phyloP scores from a whole-genome alignment of 2,797 vertebrate genomes.

The Apogon hyalosoma region DNA sequence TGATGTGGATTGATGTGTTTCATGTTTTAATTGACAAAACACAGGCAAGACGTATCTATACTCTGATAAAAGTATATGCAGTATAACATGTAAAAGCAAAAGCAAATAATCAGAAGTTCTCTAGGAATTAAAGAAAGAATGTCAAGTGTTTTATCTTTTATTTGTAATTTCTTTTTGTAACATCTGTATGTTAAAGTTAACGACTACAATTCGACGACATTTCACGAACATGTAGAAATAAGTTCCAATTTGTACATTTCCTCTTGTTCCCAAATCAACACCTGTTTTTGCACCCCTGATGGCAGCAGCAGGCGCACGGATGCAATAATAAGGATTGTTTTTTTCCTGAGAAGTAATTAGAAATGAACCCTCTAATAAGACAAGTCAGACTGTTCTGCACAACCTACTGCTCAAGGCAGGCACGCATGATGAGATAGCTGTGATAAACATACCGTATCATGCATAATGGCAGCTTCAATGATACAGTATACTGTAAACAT shows the following conservation, averaged over 20 bases:
- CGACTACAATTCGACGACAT: neutral
- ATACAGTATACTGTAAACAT: neutral
- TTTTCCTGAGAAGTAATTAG: conserved; percentile 6
- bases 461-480: conserved; percentile 3
- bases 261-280: conserved; percentile 15
- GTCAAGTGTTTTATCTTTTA: neutral
- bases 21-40: too few species aligned
- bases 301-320: neutral
- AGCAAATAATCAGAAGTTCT: too few species aligned
- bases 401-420: conserved; percentile 10
- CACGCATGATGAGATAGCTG: conserved; percentile 13
- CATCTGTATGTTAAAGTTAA: neutral
- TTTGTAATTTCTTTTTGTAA: neutral
- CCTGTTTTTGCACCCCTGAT: conserved; percentile 26
- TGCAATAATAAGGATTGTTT: conserved; percentile 37
- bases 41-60: too few species aligned
- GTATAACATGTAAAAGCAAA: too few species aligned
- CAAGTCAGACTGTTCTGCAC: conserved; percentile 21
- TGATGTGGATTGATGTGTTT: too few species aligned
- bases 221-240: conserved; percentile 1
- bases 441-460: conserved; percentile 26
- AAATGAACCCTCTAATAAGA: conserved; percentile 6
- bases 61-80: too few species aligned
- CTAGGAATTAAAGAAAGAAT: too few species aligned
- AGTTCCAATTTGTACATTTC: neutral